Evolutionary conservation across 2,888 invertebrate species (phyloP).

Genomic region (Athripsodes cinereus): DNA sequence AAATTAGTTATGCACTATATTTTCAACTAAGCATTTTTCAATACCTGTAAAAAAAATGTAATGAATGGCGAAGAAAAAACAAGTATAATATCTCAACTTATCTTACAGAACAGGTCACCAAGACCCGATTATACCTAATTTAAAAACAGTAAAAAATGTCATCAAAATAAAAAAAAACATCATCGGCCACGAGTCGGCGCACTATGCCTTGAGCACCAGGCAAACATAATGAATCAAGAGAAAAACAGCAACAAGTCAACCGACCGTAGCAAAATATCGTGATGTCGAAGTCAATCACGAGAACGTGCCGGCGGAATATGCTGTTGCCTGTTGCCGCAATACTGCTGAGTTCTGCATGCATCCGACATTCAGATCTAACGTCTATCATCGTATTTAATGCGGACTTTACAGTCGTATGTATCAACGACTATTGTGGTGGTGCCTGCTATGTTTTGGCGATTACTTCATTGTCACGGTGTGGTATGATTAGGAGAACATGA

Average conservation of each 20-base stretch:
- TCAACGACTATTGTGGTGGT: no score
- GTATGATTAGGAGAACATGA: slow-evolving; percentile 15
- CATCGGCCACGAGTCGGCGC: slow-evolving; percentile 24
- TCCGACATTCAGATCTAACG: not conserved
- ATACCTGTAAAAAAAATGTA: no score
- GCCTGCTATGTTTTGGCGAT: slow-evolving; percentile 15
- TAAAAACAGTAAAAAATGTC: no score
- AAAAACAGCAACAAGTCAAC: slow-evolving; percentile 7
- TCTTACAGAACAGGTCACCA: no score
- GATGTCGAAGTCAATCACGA: slow-evolving; percentile 22
- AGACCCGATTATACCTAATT: no score
- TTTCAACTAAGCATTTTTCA: no score
- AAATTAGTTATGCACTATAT: no score
- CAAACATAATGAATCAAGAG: slow-evolving; percentile 17
- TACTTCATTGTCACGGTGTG: slow-evolving; percentile 16
- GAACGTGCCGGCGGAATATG: slow-evolving; percentile 10
- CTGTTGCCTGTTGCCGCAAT: not conserved
- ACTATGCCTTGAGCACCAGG: slow-evolving; percentile 24
- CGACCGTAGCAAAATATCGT: slow-evolving; percentile 11
- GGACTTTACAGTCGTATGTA: no score
- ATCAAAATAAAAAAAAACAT: not conserved
- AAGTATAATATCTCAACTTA: no score
- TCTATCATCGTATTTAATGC: no score
- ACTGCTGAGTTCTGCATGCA: not conserved
- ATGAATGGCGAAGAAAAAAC: no score